phyloP scores from a whole-genome alignment of 2,888 invertebrate genomes.

The Drosophila phalerata region DNA sequence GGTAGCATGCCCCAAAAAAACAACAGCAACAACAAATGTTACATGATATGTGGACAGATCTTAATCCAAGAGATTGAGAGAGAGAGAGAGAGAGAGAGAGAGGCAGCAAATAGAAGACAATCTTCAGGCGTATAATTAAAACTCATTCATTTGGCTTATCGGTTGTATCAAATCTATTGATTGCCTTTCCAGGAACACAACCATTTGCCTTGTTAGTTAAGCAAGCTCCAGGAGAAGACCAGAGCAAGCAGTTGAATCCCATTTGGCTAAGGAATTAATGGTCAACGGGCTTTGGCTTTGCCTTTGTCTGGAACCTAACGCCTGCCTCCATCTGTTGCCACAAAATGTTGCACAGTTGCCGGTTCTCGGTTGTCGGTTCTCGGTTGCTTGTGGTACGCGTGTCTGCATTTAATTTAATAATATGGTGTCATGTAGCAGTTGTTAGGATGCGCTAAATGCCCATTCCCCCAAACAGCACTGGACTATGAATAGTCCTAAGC shows the following conservation, averaged over 20 bases:
- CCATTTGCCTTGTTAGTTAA: conserved; percentile 60
- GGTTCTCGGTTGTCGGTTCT: conserved; percentile 50
- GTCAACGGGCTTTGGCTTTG: conserved; percentile 47
- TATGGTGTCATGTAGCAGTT: conserved; percentile 80
- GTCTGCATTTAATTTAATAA: conserved; percentile 79
- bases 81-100: background rate
- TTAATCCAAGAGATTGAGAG: conserved; percentile 38
- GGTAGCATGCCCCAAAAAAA: conserved; percentile 20
- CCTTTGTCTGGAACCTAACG: conserved; percentile 32
- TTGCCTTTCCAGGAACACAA: conserved; percentile 65
- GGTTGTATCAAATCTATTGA: conserved; percentile 66
- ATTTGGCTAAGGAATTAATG: conserved; percentile 69
- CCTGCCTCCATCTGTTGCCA: conserved; percentile 64
- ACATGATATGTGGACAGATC: conserved; percentile 66
- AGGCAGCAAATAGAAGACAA: background rate
- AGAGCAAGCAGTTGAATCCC: conserved; percentile 32
- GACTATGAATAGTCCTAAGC: conserved; percentile 13
- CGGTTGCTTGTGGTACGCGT: conserved; percentile 56
- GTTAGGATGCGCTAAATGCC: conserved; percentile 78
- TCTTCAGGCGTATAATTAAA: conserved; percentile 66
- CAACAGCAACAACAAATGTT: conserved; percentile 19
- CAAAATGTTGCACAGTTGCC: conserved; percentile 42
- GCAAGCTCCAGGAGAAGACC: conserved; percentile 47
- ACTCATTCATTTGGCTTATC: conserved; percentile 68
- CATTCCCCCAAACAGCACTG: conserved; percentile 42